These are phyloP conservation scores for Sebastes wilsoni DNA, from an alignment of 2,797 vertebrate genomes.

Conservation along the genomic window DNA sequence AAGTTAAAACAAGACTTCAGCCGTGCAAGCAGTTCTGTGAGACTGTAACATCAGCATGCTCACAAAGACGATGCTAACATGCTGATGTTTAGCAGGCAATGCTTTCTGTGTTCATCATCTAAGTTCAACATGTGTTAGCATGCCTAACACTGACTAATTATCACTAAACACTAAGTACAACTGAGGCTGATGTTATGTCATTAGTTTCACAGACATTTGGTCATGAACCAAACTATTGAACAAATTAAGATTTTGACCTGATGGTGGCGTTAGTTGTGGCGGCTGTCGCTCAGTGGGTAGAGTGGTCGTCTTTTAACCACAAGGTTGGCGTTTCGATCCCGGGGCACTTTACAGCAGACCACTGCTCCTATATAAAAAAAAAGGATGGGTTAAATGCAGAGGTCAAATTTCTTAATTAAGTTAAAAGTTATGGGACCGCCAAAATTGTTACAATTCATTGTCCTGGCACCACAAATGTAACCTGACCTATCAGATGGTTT, in stretches of 20 bases:
- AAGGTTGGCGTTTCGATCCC: background rate
- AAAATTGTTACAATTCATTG: background rate
- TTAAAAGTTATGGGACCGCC: background rate
- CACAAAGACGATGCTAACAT: background rate
- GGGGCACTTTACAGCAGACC: background rate
- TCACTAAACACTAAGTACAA: background rate
- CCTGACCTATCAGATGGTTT: too few species aligned
- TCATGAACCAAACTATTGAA: background rate
- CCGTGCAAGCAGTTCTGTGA: background rate
- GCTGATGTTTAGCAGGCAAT: background rate
- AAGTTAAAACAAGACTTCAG: background rate
- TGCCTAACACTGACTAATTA: background rate
- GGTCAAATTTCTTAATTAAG: background rate
- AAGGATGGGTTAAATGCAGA: too few species aligned
- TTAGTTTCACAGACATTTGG: background rate
- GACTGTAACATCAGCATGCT: background rate
- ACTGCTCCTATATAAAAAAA: background rate
- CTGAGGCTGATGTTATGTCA: background rate
- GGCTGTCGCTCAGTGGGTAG: background rate
- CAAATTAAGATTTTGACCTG: background rate
- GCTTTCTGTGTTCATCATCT: background rate
- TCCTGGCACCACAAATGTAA: background rate
- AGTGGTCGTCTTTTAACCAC: background rate
- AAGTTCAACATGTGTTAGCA: background rate
- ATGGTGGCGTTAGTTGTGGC: background rate